These are phyloP conservation scores for Volucella inanis DNA, from an alignment of 2,888 invertebrate species.

Conservation along the genomic window DNA sequence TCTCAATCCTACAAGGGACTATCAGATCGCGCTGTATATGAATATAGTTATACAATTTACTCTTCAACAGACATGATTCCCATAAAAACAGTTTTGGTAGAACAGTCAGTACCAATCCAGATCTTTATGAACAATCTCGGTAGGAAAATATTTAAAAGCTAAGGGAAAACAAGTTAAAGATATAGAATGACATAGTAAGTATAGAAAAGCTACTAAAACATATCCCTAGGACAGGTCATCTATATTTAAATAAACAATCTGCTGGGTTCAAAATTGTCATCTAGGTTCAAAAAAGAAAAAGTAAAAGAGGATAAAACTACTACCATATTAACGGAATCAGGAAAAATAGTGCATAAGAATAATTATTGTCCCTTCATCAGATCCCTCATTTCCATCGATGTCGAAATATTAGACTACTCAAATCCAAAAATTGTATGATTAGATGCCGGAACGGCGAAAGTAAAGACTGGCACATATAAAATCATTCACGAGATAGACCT, in stretches of 20 bases:
- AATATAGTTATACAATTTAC: slow-evolving; percentile 40
- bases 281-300: neutral
- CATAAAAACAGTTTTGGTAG: slow-evolving; percentile 28
- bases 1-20: slow-evolving; percentile 45
- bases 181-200: no score
- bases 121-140: neutral
- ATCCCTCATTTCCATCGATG: no score
- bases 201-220: no score
- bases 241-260: neutral
- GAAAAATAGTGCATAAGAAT: neutral
- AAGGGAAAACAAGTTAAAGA: neutral
- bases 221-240: neutral
- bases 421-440: neutral
- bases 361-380: neutral
- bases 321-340: neutral
- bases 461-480: no score
- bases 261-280: neutral
- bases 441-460: neutral
- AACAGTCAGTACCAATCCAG: neutral
- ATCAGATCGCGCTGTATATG: slow-evolving; percentile 35
- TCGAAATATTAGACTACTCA: neutral
- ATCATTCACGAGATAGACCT: neutral
- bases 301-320: slow-evolving; percentile 1
- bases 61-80: slow-evolving; percentile 19
- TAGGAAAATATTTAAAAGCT: neutral